These are phyloP conservation scores for Cichlasoma orientale DNA, from an alignment of 2,797 vertebrate genomes.

Conservation along the genomic window DNA sequence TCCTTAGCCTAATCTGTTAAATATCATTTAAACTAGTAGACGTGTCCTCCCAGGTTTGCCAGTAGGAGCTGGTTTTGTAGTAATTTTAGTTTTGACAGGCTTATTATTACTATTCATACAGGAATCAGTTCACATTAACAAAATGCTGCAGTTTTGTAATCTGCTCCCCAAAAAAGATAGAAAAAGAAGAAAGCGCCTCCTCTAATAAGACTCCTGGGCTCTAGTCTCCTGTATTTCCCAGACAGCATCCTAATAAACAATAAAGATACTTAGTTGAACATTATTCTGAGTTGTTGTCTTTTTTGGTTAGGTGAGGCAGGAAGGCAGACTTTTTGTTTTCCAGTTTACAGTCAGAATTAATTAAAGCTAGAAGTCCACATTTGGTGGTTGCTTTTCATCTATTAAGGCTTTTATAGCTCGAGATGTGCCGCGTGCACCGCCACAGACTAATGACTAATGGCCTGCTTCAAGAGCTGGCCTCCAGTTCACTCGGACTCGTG, in stretches of 20 bases:
- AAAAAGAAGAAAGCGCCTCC: not conserved
- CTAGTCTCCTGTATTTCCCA: not conserved
- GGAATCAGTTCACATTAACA: not conserved
- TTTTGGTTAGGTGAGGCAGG: not conserved
- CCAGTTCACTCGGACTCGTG: not conserved
- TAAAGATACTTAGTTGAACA: not conserved
- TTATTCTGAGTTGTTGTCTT: not conserved
- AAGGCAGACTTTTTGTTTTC: not conserved
- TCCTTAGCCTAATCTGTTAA: not conserved
- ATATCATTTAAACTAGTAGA: not conserved
- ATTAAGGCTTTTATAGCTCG: not conserved
- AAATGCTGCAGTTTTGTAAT: not conserved
- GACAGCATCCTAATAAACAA: not conserved
- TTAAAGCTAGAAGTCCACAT: not conserved
- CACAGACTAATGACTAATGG: not conserved
- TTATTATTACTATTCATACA: not conserved
- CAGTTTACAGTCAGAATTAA: not conserved
- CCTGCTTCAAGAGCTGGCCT: not conserved
- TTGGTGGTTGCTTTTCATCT: not conserved
- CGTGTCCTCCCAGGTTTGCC: not conserved
- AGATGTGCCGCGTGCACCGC: accelerated
- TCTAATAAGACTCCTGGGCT: not conserved
- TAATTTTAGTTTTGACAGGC: not conserved
- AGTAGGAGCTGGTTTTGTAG: not conserved
- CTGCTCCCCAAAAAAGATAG: not conserved